Evolutionary conservation across 2,797 vertebrate genomes (phyloP), one percentile per base, ranked within the genome.

Genomic region (Perodicticus potto): DNA sequence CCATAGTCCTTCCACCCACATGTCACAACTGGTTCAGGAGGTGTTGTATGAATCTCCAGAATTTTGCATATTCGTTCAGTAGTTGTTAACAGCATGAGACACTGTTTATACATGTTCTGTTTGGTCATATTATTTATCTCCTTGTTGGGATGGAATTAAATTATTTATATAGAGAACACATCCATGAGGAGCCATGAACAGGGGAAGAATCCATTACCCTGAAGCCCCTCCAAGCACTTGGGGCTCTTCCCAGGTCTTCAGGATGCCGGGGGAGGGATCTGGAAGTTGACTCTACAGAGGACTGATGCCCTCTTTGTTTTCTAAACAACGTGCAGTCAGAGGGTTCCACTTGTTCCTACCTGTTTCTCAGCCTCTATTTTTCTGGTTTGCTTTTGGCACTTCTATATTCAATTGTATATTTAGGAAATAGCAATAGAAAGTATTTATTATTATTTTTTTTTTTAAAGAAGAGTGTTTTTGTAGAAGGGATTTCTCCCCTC

Each of bases 341-440:
- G 55, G 40, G 22, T 32, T 82, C 17, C 20, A 11, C 7, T 20
- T n/a, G 16, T 65, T 89, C 69, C 77, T 81, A 19, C 17, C 69
- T 34, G 2, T 45, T 92, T 45, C 84, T 37, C 27, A 74, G 40
- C 34, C 73, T 81, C 34, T 55, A 1, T 65, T 89, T 89, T 81
- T 70, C 49, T 70, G 37, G 40, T 89, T 84, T 95, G 53, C 65
- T 74, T 85, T 69, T 78, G 87, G 89, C 29, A 25, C 55, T 49
- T 27, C 29, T n/a, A 0, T 81, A 49, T 78, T 95, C 91, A 89
- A 77, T 93, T 72, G 25, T 49, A 2, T 88, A 70, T 86, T 67
- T 67, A 89, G 55, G 86, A 84, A 91, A 83, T 65, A 81, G 55
- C 43, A 86, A 67, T 40, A 72, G 70, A 76, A 32, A 61, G 3